Evolutionary conservation across 2,113 vertebrate species (phyloP), one percentile per base, ranked within the genome.

Genomic region (Aphyosemion australe): DNA sequence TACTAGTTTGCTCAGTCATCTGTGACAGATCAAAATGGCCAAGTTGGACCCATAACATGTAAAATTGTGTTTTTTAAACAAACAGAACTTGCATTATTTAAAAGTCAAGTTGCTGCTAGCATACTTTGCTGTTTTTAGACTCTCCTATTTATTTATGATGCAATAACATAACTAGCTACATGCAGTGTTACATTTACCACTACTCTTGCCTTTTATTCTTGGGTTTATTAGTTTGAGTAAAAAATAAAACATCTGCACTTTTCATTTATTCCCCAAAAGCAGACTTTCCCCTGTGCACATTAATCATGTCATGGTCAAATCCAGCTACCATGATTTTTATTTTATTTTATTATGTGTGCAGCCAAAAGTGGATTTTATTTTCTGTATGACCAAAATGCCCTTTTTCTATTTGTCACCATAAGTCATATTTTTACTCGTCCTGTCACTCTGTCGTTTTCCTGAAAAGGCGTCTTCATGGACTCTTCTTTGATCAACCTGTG

Each of bases 381-480:
- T 4, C 2, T 20, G 12, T 16, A 2, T 32, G 50, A 32, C 21
- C 26, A 8, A 32, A 26, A 37, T 37, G 34, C 4, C 1, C 15
- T n/a, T 12, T 43, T 31, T 62, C 12, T 12, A 18, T 7, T 9
- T 41, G 2, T 18, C n/a, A 10, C 7, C 6, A 37, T 37, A 42
- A 12, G 18, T 45, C 2, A 47, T 8, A 18, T 16, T 1, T 8
- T 50, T 43, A n/a, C 56, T 61, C 43, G 15, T 45, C 13, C 21
- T 0, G 14, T 18, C 18, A 12, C 19, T 57, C 52, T 41, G 11
- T 53, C 32, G 54, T 68, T 61, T 61, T 15, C 49, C 46, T 15
- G 54, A 55, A 19, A 68, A 51, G 57, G 74, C 76, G 72, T 64
- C 52, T 68, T 65, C 31, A 20, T 37, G 54, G 45, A 83, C 60